These are phyloP conservation scores for Abramis brama DNA, from an alignment of 2,113 vertebrate species.

Conservation along the genomic window DNA sequence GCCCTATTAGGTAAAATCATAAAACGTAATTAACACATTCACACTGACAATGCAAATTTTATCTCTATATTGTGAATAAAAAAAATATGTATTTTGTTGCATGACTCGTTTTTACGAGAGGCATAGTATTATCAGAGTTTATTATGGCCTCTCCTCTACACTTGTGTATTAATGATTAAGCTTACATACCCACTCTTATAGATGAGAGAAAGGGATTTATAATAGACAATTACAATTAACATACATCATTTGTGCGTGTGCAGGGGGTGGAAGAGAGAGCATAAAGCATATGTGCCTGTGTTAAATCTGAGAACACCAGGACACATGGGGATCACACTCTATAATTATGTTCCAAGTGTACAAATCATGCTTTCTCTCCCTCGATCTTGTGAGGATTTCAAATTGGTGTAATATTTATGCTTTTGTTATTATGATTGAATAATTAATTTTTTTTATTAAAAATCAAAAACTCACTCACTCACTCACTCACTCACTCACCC, in stretches of 20 bases:
- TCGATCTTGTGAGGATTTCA: too few species aligned
- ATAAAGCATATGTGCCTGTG: neutral
- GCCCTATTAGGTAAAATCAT: neutral
- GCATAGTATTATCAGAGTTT: neutral
- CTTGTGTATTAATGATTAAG: neutral
- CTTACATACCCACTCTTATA: neutral
- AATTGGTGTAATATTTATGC: too few species aligned
- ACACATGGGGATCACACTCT: conserved; percentile 9
- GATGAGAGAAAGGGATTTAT: conserved; percentile 48
- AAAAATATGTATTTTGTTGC: neutral
- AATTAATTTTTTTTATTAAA: too few species aligned
- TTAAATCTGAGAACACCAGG: conserved; percentile 2
- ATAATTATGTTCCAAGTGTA: conserved; percentile 35
- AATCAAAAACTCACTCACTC: too few species aligned
- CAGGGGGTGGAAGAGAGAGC: neutral
- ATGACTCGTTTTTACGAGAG: neutral
- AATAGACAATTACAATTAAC: neutral
- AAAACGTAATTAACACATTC: neutral
- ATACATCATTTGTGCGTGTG: neutral
- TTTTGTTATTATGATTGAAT: too few species aligned
- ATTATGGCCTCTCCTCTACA: neutral
- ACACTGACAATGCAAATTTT: neutral
- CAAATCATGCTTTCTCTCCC: neutral
- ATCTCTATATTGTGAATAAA: neutral
- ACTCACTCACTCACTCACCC: neutral